These are phyloP conservation scores for Drosophila pectinifera DNA, from an alignment of 1,140 invertebrate species.

Conservation along the genomic window DNA sequence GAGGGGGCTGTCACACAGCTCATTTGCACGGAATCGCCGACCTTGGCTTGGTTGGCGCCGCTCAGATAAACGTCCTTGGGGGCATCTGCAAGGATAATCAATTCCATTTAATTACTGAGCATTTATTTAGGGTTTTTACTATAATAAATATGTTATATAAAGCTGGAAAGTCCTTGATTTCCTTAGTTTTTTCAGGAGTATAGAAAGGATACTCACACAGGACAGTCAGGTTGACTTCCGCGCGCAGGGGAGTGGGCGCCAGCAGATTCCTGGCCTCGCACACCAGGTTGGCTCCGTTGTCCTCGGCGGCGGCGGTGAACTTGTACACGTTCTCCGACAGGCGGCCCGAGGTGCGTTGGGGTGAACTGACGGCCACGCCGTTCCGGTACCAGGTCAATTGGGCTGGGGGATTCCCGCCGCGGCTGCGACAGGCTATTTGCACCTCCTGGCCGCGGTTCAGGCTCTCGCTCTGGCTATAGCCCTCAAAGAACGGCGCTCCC, in stretches of 20 bases:
- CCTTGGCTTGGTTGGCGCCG: constrained; percentile 93
- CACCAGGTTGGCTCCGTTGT: constrained; percentile 96
- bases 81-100: constrained; percentile 88
- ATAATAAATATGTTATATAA: not conserved
- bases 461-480: constrained; percentile 94
- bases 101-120: not conserved
- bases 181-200: not conserved
- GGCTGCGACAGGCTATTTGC: constrained; percentile 94
- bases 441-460: constrained; percentile 94
- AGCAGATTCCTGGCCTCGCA: constrained; percentile 97
- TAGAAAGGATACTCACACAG: constrained; percentile 91
- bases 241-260: constrained; percentile 91
- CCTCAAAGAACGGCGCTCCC: constrained; percentile 95
- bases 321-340: constrained; percentile 94
- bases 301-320: constrained; percentile 93
- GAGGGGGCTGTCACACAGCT: constrained; percentile 95
- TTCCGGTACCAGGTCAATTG: constrained; percentile 98
- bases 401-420: constrained; percentile 98
- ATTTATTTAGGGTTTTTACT: not conserved
- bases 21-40: constrained; percentile 93
- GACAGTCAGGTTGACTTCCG: constrained; percentile 94
- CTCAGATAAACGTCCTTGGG: constrained; percentile 93
- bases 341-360: constrained; percentile 88
- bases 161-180: not conserved
- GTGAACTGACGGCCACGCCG: constrained; percentile 87